Conservation (phyloP, 2,113 vertebrate species). For the Platycercus adscitus region DNA sequence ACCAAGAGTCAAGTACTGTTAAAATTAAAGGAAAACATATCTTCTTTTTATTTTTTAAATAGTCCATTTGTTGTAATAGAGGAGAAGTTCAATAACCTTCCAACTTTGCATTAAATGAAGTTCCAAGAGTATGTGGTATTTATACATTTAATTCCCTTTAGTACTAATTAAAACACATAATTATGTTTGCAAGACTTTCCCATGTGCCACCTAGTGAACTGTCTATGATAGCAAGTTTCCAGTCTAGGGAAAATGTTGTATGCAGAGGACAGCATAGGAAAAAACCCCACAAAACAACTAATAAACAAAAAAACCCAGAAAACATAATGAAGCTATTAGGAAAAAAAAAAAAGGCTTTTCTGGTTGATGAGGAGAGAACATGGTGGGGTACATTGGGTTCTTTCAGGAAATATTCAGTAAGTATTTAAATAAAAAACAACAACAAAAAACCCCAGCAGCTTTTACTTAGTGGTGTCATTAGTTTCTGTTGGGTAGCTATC, state of each 20-base stretch:
- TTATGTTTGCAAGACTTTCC: slow-evolving; percentile 3
- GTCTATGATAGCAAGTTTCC: slow-evolving; percentile 34
- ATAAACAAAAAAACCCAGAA: not conserved
- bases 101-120: not conserved
- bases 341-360: too few relatives aligned
- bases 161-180: slow-evolving; percentile 55
- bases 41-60: slow-evolving; percentile 1
- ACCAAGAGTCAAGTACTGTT: not conserved
- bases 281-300: not conserved
- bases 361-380: not conserved
- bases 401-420: not conserved
- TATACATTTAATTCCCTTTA: slow-evolving; percentile 33
- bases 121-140: not conserved
- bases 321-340: not conserved
- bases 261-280: not conserved
- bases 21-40: not conserved
- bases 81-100: not conserved
- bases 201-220: slow-evolving; percentile 15
- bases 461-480: not conserved
- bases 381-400: not conserved
- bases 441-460: not conserved
- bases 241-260: not conserved
- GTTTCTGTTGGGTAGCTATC: not conserved
- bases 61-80: not conserved
- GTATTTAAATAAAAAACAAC: not conserved